Evolutionary conservation across 2,797 vertebrate genomes (phyloP), one percentile per base, ranked within the genome.

Genomic region (Leuciscus waleckii): DNA sequence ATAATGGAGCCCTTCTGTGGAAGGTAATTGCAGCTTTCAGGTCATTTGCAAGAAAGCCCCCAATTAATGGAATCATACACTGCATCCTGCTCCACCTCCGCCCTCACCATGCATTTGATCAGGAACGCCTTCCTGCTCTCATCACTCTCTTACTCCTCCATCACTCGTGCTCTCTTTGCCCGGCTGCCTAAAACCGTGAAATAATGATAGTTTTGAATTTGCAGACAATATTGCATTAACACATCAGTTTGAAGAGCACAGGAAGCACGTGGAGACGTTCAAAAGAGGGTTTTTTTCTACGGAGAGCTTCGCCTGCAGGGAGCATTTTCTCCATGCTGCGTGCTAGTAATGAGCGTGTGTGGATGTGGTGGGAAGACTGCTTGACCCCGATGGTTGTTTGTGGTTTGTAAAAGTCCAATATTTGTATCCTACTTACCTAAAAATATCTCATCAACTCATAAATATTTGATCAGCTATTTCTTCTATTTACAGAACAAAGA

Each of bases 1-100:
- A 54, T 77, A 83, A 88, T 71, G 63, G 82, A 77, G 54, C 69
- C 61, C 65, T 43, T 78, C 87, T 76, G 51, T 69, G 67, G 67
- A 86, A 86, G 80, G 76, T 74, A 85, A 86, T 85, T 90, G 87
- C 85, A 83, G 78, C 84, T 81, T 90, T 87, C 82, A 85, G 89
- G 88, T 90, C 84, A 88, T 90, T 90, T 90, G 54, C 81, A 76
- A 86, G 86, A 91, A 87, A 88, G 85, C 83, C 82, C 70, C 84
- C 88, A 88, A 89, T 91, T 89, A 88, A 87, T 85, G 79, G 58
- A 85, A 88, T 88, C 87, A 90, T 78, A 77, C 75, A 19, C 35
- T 65, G 26, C 88, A 35, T 75, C 63, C 78, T 69, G 37, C 58
- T 80, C 70, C 79, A 68, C 68, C 86, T 63, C 63, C 32, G n/a